Evolutionary conservation across 2,888 invertebrate genomes (phyloP).

Genomic region (Lysandra bellargus): DNA sequence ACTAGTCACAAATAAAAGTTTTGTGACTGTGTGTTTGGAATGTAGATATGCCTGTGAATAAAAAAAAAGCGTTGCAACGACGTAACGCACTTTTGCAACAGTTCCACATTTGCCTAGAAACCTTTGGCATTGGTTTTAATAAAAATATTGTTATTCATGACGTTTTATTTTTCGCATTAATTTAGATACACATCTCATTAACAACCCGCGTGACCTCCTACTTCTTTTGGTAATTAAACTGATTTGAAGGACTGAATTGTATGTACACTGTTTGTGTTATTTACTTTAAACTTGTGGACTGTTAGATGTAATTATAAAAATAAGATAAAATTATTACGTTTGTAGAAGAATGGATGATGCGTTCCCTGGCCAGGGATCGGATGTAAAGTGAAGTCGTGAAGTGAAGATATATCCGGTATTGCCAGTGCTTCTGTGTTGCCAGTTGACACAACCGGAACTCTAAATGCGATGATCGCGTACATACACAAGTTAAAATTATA

Average conservation of each 20-base stretch:
- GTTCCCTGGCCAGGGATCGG: too few species aligned
- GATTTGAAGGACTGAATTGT: neutral
- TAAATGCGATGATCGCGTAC: too few species aligned
- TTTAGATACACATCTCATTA: constrained; percentile 16
- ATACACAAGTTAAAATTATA: neutral
- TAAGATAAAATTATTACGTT: too few species aligned
- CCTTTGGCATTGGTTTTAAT: neutral
- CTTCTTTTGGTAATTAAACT: constrained; percentile 18
- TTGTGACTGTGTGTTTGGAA: neutral
- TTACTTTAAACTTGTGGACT: too few species aligned
- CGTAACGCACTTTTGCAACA: neutral
- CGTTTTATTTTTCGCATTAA: constrained; percentile 8
- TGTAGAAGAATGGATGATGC: too few species aligned
- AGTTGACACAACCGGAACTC: too few species aligned
- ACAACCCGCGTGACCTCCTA: constrained; percentile 10
- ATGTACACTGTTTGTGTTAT: neutral
- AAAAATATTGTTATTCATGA: neutral
- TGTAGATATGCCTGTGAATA: too few species aligned
- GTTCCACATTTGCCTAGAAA: neutral
- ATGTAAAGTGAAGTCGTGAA: too few species aligned
- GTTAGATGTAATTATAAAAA: too few species aligned
- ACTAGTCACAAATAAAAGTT: neutral
- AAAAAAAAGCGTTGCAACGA: neutral
- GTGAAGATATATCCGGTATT: too few species aligned
- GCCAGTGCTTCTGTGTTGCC: too few species aligned